Conservation (phyloP, 2,888 invertebrate species). For the Melinopterus prodromus region DNA sequence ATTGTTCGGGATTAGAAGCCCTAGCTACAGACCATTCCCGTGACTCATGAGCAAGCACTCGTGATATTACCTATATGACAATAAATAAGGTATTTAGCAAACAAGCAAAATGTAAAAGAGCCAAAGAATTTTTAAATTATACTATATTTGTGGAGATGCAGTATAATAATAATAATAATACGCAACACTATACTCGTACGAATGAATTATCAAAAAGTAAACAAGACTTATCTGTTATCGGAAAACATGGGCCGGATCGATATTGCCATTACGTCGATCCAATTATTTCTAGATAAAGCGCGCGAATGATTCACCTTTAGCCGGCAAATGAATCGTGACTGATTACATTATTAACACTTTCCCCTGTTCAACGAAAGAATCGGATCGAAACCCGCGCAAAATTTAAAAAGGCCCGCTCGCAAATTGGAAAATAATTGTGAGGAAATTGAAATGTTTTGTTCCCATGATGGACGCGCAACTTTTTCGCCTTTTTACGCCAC, state of each 20-base stretch:
- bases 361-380: neutral
- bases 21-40: too few relatives aligned
- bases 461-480: neutral
- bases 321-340: neutral
- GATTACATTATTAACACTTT: slow-evolving; percentile 4
- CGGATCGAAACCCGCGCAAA: neutral
- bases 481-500: neutral
- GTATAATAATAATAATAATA: neutral
- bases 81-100: too few relatives aligned
- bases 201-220: neutral
- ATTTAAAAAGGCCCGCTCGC: neutral
- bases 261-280: neutral
- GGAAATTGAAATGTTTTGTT: neutral
- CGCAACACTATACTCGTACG: neutral
- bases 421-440: neutral
- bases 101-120: too few relatives aligned
- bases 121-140: too few relatives aligned
- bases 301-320: neutral
- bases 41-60: too few relatives aligned
- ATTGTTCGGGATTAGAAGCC: too few relatives aligned
- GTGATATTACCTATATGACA: too few relatives aligned
- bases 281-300: neutral
- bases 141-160: too few relatives aligned
- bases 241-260: neutral
- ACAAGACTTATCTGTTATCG: neutral